These are phyloP conservation scores for Scelioninae gen. 2 DNA, from an alignment of 2,888 invertebrate genomes.

Conservation along the genomic window DNA sequence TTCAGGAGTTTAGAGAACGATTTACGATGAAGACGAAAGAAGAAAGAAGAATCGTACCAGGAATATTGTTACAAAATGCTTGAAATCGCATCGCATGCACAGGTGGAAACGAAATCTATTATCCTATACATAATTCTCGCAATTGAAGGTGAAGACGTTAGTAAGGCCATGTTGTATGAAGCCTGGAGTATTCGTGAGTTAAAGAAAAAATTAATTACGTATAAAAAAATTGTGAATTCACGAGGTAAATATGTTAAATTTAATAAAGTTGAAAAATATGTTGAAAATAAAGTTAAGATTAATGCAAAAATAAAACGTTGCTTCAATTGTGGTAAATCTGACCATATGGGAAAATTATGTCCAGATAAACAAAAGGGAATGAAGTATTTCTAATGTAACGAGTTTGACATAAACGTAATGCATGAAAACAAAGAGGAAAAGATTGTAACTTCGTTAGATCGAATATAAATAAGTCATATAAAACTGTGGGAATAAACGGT, in stretches of 20 bases:
- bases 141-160: not conserved
- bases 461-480: slow-evolving; percentile 2
- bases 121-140: not conserved
- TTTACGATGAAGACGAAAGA: not conserved
- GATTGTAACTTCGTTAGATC: not conserved
- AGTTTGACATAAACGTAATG: slow-evolving; percentile 13
- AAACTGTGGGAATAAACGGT: slow-evolving; percentile 12
- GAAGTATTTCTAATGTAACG: slow-evolving; percentile 13
- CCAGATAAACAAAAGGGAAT: slow-evolving; percentile 7
- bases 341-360: slow-evolving; percentile 3
- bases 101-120: not conserved
- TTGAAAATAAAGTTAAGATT: no score
- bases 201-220: not conserved
- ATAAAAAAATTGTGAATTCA: slow-evolving; percentile 7
- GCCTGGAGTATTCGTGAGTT: not conserved
- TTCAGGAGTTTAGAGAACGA: no score
- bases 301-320: no score
- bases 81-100: not conserved
- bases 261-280: slow-evolving; percentile 1
- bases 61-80: not conserved
- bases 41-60: not conserved
- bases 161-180: not conserved
- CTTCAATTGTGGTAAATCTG: not conserved
- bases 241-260: slow-evolving; percentile 3
- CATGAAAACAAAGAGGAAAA: slow-evolving; percentile 6